A percentile compares a stretch with the other conserved stretches of the same genome.
These are phyloP conservation scores for Momotus momota DNA, from an alignment of 2,797 vertebrate species.

Conservation along the genomic window DNA sequence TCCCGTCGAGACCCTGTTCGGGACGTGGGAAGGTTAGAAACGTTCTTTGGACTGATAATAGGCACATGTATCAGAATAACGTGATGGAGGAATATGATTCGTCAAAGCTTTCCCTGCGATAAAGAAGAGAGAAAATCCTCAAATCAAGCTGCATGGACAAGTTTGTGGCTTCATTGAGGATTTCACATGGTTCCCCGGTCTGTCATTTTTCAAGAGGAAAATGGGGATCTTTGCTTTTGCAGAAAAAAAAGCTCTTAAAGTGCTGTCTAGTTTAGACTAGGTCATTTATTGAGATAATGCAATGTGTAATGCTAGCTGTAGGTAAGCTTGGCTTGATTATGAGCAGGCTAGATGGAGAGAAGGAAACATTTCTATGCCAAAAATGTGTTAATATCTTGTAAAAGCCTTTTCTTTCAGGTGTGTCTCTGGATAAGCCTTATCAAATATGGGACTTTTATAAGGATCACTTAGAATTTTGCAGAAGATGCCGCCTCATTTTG, in stretches of 20 bases:
- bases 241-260: constrained; percentile 76
- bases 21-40: constrained; percentile 99
- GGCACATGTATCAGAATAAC: constrained; percentile 89
- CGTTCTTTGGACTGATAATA: constrained; percentile 95
- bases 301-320: constrained; percentile 70
- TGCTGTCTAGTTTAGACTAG: constrained; percentile 78
- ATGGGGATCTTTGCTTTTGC: constrained; percentile 82
- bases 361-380: constrained; percentile 82
- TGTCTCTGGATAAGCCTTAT: constrained; percentile 90
- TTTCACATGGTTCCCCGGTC: constrained; percentile 83
- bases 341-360: constrained; percentile 80
- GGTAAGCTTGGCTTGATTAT: constrained; percentile 78
- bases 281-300: constrained; percentile 68
- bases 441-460: constrained; percentile 91
- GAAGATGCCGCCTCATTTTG: constrained; percentile 92
- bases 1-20: constrained; percentile 91
- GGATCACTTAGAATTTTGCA: constrained; percentile 91
- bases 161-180: constrained; percentile 90
- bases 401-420: constrained; percentile 95
- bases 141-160: constrained; percentile 90
- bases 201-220: constrained; percentile 84
- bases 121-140: constrained; percentile 90
- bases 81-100: constrained; percentile 87
- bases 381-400: constrained; percentile 90
- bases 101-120: constrained; percentile 84